Evolutionary conservation across 2,113 vertebrate species (phyloP).

Genomic region (Nyctibius bracteatus): DNA sequence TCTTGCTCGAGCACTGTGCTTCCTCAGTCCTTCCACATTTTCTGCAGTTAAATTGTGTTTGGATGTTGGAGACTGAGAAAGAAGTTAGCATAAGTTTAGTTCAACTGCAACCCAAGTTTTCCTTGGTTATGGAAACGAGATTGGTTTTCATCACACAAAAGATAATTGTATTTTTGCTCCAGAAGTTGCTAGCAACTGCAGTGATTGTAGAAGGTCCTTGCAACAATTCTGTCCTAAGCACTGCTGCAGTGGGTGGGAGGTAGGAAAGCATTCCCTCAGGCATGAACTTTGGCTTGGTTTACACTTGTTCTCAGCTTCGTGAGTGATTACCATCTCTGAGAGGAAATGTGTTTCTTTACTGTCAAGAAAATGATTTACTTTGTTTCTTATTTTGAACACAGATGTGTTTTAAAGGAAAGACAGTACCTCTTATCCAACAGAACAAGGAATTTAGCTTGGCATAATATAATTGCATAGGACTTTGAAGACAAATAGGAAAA

Average conservation of each 20-base stretch:
- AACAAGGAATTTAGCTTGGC: neutral
- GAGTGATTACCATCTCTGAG: slow-evolving; percentile 18
- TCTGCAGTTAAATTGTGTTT: neutral
- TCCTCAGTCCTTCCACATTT: neutral
- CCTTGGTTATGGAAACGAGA: neutral
- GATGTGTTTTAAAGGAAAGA: slow-evolving; percentile 21
- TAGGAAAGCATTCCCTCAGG: neutral
- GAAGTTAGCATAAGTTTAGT: neutral
- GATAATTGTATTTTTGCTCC: neutral
- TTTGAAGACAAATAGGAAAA: slow-evolving; percentile 14
- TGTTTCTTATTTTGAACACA: slow-evolving; percentile 47
- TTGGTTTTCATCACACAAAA: neutral
- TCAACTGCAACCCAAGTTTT: neutral
- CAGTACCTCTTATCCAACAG: slow-evolving; percentile 2
- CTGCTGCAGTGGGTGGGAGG: neutral
- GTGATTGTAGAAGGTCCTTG: neutral
- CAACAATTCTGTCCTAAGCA: neutral
- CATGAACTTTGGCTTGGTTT: slow-evolving; percentile 38
- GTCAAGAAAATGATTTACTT: slow-evolving; percentile 55
- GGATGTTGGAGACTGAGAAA: neutral
- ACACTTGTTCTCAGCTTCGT: slow-evolving; percentile 48
- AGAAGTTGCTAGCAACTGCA: neutral
- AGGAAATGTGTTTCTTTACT: slow-evolving; percentile 4
- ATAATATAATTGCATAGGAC: neutral
- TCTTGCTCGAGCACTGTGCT: neutral